Percentiles rank a stretch among this genome's conserved stretches.
phyloP scores from a whole-genome alignment of 2,888 invertebrate genomes.

The Carabus problematicus region DNA sequence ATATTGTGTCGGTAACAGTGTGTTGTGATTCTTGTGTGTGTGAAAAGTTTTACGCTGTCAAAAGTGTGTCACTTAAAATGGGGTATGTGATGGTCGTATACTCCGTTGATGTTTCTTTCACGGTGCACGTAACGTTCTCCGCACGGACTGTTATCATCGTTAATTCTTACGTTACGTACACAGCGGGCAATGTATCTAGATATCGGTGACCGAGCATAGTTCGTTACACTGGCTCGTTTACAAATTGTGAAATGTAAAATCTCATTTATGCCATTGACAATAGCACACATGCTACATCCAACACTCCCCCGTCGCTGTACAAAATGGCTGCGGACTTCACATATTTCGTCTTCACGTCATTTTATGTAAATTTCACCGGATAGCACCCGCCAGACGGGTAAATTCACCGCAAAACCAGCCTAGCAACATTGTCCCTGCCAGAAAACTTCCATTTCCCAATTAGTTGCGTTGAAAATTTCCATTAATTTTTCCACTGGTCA shows the following conservation, averaged over 20 bases:
- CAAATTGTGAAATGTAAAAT: slow-evolving; percentile 29
- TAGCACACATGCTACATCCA: slow-evolving; percentile 60
- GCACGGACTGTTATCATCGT: slow-evolving; percentile 48
- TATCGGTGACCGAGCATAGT: slow-evolving; percentile 66
- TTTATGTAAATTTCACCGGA: slow-evolving; percentile 52
- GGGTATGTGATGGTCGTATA: slow-evolving; percentile 65
- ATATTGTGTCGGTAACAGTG: slow-evolving; percentile 62
- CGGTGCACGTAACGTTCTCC: slow-evolving; percentile 58
- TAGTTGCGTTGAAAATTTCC: slow-evolving; percentile 59
- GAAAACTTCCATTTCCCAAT: slow-evolving; percentile 29
- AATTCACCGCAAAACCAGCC: slow-evolving; percentile 30
- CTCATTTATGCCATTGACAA: slow-evolving; percentile 50
- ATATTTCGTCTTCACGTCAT: slow-evolving; percentile 66
- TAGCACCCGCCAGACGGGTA: slow-evolving; percentile 23
- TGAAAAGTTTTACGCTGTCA: slow-evolving; percentile 62
- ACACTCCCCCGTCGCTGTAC: slow-evolving; percentile 61
- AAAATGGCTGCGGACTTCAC: slow-evolving; percentile 60
- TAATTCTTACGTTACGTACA: slow-evolving; percentile 28
- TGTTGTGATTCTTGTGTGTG: slow-evolving; percentile 65
- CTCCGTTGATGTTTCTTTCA: slow-evolving; percentile 53
- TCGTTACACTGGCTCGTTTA: slow-evolving; percentile 47
- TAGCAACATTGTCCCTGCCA: slow-evolving; percentile 2
- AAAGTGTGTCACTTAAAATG: slow-evolving; percentile 78
- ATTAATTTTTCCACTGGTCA: slow-evolving; percentile 61
- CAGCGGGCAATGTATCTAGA: slow-evolving; percentile 60